Percentiles rank a stretch among this genome's conserved stretches.
Conservation (phyloP, 2,888 invertebrate genomes). For the Euzophera pinguis region DNA sequence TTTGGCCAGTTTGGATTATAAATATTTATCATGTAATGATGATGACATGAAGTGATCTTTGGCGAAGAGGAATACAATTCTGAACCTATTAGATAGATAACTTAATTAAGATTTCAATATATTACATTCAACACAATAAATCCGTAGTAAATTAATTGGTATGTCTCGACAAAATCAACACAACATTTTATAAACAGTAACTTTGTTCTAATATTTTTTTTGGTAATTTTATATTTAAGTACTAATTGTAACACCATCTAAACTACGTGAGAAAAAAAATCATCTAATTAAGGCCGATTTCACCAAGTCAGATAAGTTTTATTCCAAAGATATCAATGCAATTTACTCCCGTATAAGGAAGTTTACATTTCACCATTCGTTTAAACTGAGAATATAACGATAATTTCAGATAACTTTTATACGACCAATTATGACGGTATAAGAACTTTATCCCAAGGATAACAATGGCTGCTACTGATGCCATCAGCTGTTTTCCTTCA, state of each 20-base stretch:
- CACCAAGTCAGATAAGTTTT: no score
- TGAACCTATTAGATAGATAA: constrained; percentile 28
- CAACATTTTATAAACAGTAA: constrained; percentile 53
- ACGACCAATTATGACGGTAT: no score
- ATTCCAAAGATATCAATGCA: no score
- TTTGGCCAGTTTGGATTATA: not conserved
- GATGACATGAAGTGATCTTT: constrained; percentile 42
- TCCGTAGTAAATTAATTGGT: constrained; percentile 40
- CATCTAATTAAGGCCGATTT: constrained; percentile 25
- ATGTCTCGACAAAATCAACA: constrained; percentile 48
- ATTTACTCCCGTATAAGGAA: no score
- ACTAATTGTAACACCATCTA: constrained; percentile 60
- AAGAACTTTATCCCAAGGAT: no score
- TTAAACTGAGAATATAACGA: no score
- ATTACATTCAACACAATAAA: constrained; percentile 51
- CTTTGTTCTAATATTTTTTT: constrained; percentile 67
- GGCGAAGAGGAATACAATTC: constrained; percentile 47
- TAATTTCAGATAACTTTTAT: no score
- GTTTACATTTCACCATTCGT: no score
- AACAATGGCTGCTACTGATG: no score
- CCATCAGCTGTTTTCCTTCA: no score
- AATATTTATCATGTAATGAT: constrained; percentile 4
- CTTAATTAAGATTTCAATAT: constrained; percentile 52
- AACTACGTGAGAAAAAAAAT: constrained; percentile 59
- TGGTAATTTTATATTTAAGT: constrained; percentile 68